Percentiles rank a stretch among this genome's conserved stretches.
phyloP scores from a whole-genome alignment of 2,888 invertebrate species.

The Thalpophila matura region DNA sequence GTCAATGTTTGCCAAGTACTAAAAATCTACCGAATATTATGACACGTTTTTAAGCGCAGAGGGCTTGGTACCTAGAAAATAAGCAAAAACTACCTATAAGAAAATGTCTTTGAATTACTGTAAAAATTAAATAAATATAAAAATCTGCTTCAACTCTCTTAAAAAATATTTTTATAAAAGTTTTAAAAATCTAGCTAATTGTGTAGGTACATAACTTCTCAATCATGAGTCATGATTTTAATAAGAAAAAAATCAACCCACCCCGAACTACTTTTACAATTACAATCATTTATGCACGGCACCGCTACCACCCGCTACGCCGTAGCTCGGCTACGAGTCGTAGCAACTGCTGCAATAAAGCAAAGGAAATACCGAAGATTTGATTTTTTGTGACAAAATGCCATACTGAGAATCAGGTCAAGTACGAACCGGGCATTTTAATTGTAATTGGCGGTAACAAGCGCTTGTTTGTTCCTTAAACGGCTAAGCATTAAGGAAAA shows the following conservation, averaged over 20 bases:
- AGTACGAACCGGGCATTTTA: conserved; percentile 54
- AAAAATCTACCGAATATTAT: not conserved
- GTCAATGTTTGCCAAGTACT: not conserved
- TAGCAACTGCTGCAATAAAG: conserved; percentile 39
- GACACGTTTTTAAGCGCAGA: no score
- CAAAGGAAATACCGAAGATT: conserved; percentile 47
- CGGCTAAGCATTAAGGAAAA: conserved; percentile 33
- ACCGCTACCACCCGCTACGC: conserved; percentile 46
- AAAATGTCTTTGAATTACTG: no score
- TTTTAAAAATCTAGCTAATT: not conserved
- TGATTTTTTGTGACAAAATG: conserved; percentile 48
- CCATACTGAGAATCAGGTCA: conserved; percentile 55
- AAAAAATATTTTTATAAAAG: no score
- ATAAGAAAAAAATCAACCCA: not conserved
- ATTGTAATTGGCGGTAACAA: conserved; percentile 57
- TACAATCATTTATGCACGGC: not conserved
- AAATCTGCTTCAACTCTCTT: no score
- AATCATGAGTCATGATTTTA: no score
- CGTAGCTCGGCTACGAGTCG: conserved; percentile 55
- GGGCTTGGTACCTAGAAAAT: no score
- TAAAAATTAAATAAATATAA: no score
- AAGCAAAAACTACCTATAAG: no score
- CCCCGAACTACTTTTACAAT: not conserved
- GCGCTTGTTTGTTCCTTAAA: conserved; percentile 60
- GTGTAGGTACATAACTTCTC: no score